Base-by-base conservation (phyloP, 1,140 invertebrate species). In the Pinna nobilis region DNA sequence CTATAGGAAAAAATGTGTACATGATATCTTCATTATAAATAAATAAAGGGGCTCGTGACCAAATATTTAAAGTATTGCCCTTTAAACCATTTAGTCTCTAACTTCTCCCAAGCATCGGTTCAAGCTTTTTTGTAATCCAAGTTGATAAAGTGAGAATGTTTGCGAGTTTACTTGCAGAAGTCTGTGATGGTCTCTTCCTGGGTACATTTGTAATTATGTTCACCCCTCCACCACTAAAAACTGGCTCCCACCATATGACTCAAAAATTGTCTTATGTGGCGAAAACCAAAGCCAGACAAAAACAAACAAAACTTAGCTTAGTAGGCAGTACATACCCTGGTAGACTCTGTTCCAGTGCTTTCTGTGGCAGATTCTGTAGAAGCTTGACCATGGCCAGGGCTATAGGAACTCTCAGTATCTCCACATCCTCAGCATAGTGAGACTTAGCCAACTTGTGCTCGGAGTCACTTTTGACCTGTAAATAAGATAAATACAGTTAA, bases 351-450 rank as follows among this genome's bases (percentile, higher is more conserved):
- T 94, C 92, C 18, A 98, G 83, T 32, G 96, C 82, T 88, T 71
- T 92, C 88, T 75, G 92, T 49, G 97, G 97, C 41, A 99, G 89
- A 79, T 94, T 94, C 82, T 98, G 95, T 13, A 99, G 85, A 25
- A 99, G 84, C 85, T 98, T 98, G 0, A 98, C 95, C 76, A 98
- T 91, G 0, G 97, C 96, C 44, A 98, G 88, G 1, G 96, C 96
- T 77, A 99, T 93, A 0, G 98, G 97, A 13, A 98, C 94, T 67
- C 95, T 91, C 67, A 96, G 89, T 76, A 98, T 93, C 84, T 98
- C 96, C 76, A 97, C 94, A 81, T 98, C 96, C 71, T 92, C 91
- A 35, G 88, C 84, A 76, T 86, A 89, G 55, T 84, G 81, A 28
- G 78, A 83, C 59, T 79, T 80, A 5, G 33, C 93, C 0, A 95